These are phyloP conservation scores for Portevinia maculata DNA, from an alignment of 2,888 invertebrate genomes.

Conservation along the genomic window DNA sequence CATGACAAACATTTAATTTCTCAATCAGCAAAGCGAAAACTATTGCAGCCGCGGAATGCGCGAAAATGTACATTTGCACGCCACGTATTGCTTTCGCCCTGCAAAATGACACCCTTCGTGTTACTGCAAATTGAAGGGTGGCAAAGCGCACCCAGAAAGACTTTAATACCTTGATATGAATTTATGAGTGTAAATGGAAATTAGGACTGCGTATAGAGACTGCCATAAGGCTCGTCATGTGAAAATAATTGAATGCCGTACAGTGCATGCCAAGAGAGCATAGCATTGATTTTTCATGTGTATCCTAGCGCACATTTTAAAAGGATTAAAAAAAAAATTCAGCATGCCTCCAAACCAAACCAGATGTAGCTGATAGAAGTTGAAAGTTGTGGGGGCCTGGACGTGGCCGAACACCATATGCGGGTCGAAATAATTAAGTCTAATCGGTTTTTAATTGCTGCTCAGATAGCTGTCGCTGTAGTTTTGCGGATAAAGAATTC, in stretches of 20 bases:
- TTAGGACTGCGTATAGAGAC: conserved; percentile 43
- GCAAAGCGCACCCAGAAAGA: conserved; percentile 63
- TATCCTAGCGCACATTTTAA: conserved; percentile 60
- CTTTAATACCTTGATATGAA: conserved; percentile 64
- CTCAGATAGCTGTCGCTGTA: conserved; percentile 50
- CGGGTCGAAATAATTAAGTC: conserved; percentile 71
- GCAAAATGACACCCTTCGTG: conserved; percentile 61
- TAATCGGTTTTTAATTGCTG: conserved; percentile 74
- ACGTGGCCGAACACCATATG: conserved; percentile 54
- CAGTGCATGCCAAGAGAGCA: conserved; percentile 36
- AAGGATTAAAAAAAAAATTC: conserved; percentile 22
- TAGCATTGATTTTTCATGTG: conserved; percentile 70
- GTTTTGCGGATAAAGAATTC: neutral
- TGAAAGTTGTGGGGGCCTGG: neutral
- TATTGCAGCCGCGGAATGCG: conserved; percentile 58
- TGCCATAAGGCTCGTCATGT: conserved; percentile 32
- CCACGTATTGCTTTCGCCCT: conserved; percentile 12
- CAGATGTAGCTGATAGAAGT: neutral
- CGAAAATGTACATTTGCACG: conserved; percentile 67
- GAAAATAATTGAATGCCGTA: conserved; percentile 56
- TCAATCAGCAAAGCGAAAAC: conserved; percentile 60
- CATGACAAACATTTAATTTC: conserved; percentile 67
- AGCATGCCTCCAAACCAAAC: neutral
- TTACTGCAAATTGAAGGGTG: conserved; percentile 63
- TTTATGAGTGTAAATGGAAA: conserved; percentile 72